phyloP scores from a whole-genome alignment of 2,113 vertebrate species.

The Bos javanicus region DNA sequence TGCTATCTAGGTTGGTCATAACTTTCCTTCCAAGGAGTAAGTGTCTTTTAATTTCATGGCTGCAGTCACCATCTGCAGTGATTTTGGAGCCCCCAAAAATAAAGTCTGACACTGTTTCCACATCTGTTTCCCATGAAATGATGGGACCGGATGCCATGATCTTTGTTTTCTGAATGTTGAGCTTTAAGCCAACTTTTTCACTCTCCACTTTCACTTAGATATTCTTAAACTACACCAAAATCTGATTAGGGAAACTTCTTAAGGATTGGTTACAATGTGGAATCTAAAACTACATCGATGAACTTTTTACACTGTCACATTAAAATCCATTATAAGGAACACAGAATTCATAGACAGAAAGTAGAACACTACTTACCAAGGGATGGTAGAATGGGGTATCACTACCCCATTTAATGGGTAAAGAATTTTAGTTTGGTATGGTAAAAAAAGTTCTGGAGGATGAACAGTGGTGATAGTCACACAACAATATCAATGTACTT shows the following conservation, averaged over 20 bases:
- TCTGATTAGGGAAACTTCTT: not conserved
- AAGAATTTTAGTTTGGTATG: not conserved
- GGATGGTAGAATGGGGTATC: not conserved
- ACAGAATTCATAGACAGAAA: not conserved
- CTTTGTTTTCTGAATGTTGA: no score
- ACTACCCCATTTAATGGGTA: not conserved
- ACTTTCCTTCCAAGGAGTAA: no score
- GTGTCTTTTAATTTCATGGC: no score
- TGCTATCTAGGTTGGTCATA: no score
- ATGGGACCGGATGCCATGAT: no score
- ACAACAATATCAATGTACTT: not conserved
- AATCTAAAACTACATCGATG: not conserved
- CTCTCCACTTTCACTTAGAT: not conserved
- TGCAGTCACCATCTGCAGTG: no score
- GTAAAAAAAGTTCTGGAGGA: not conserved
- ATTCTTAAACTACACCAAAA: not conserved
- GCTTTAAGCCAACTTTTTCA: no score
- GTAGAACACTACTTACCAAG: not conserved
- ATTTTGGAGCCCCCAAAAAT: no score
- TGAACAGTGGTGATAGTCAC: not conserved
- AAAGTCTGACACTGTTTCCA: no score
- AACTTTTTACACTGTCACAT: not conserved
- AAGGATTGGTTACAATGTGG: not conserved
- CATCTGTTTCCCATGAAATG: no score
- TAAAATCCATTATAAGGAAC: not conserved